Conservation (phyloP, 2,888 invertebrate species). For the Eustalomyia histrio region DNA sequence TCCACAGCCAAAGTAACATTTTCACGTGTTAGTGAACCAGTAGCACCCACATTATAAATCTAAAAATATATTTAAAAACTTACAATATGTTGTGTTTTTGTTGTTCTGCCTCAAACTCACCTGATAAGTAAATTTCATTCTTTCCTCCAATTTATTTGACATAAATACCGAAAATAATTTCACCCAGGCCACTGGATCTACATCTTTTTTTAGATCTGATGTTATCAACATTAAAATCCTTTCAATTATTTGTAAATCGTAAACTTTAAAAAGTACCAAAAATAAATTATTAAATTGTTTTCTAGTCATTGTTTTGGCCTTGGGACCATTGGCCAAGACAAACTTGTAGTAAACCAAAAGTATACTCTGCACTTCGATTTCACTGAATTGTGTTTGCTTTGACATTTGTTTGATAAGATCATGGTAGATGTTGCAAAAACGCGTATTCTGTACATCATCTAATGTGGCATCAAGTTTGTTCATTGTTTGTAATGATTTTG, state of each 20-base stretch:
- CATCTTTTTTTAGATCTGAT: conserved; percentile 78
- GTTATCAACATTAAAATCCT: conserved; percentile 83
- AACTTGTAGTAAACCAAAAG: conserved; percentile 81
- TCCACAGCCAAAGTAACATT: conserved; percentile 82
- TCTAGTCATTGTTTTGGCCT: conserved; percentile 78
- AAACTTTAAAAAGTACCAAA: conserved; percentile 85
- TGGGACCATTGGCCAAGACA: conserved; percentile 78
- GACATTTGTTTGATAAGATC: conserved; percentile 81
- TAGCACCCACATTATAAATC: conserved; percentile 84
- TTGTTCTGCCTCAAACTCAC: conserved; percentile 73
- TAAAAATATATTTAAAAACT: conserved; percentile 37
- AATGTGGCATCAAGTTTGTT: conserved; percentile 81
- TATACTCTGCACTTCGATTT: conserved; percentile 82
- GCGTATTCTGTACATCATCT: conserved; percentile 84
- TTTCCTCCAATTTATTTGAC: conserved; percentile 85
- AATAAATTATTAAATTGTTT: conserved; percentile 83
- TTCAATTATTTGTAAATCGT: conserved; percentile 85
- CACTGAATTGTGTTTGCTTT: conserved; percentile 82
- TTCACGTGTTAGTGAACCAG: conserved; percentile 85
- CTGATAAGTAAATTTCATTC: conserved; percentile 84
- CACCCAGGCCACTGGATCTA: conserved; percentile 83
- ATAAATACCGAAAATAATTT: conserved; percentile 85
- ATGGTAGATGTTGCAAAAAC: conserved; percentile 83
- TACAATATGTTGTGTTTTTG: too few relatives aligned
- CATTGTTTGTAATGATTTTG: conserved; percentile 67